Evolutionary conservation across 2,113 vertebrate species (phyloP).

Genomic region (Meleagris gallopavo): DNA sequence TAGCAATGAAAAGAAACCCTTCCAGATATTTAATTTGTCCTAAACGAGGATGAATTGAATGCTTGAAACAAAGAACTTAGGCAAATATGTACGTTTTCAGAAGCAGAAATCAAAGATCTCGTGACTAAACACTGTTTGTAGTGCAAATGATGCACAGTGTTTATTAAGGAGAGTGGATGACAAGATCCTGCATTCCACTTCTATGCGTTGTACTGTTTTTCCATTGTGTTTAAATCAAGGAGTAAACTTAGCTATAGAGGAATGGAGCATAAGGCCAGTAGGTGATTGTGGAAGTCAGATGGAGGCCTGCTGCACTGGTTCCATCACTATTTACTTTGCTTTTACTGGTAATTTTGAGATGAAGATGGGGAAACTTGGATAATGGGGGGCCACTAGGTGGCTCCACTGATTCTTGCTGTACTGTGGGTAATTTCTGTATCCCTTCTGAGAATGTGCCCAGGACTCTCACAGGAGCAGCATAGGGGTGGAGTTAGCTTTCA

Average conservation of each 20-base stretch:
- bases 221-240: not conserved
- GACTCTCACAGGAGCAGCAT: not conserved
- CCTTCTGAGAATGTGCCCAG: not conserved
- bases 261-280: not conserved
- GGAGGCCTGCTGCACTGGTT: not conserved
- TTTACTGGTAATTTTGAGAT: not conserved
- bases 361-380: not conserved
- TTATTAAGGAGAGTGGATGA: not conserved
- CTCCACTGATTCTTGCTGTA: slow-evolving; percentile 21
- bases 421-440: slow-evolving; percentile 13
- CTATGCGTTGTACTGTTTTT: not conserved
- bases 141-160: accelerated
- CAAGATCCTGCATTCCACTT: not conserved
- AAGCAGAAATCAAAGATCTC: not conserved
- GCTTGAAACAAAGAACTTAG: not conserved
- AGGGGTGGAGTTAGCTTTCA: not conserved
- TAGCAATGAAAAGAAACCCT: not conserved
- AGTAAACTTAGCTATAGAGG: not conserved
- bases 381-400: slow-evolving; percentile 52
- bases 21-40: not conserved
- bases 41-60: not conserved
- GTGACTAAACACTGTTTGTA: not conserved
- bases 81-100: not conserved
- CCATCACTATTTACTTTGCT: not conserved
- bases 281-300: not conserved